phyloP scores from a whole-genome alignment of 2,113 vertebrate genomes.

The Pelmatolapia mariae region DNA sequence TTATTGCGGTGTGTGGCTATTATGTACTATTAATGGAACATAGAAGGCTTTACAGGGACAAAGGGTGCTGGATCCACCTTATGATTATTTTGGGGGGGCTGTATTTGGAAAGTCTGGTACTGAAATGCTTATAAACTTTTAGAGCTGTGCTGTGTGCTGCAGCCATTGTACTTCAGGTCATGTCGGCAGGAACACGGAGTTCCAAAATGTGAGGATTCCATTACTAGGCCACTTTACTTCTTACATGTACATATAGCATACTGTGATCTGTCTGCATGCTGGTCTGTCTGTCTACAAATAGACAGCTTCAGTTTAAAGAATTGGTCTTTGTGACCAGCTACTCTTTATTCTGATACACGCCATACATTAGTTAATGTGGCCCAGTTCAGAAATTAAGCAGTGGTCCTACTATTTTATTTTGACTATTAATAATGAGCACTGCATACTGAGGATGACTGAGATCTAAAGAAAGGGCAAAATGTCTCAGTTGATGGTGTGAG shows the following conservation, averaged over 20 bases:
- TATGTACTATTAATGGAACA: background rate
- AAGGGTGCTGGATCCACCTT: background rate
- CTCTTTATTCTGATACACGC: background rate
- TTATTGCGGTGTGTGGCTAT: background rate
- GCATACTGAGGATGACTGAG: background rate
- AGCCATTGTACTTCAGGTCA: background rate
- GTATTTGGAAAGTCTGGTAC: background rate
- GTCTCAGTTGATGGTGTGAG: conserved; percentile 51
- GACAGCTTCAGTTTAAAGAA: background rate
- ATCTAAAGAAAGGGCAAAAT: conserved; percentile 10
- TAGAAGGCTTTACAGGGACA: background rate
- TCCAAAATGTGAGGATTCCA: background rate
- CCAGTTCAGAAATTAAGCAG: background rate
- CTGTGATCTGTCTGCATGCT: background rate
- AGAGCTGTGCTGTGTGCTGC: background rate
- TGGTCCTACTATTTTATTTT: background rate
- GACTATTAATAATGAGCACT: conserved; percentile 29
- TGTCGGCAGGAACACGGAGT: background rate
- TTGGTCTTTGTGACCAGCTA: background rate
- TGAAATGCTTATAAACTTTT: background rate
- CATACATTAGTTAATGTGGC: background rate
- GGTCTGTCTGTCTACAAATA: background rate
- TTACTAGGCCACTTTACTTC: background rate
- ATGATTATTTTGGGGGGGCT: background rate
- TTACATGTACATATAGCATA: background rate